These are phyloP conservation scores for Brotula barbata DNA, from an alignment of 2,797 vertebrate species.

Conservation along the genomic window DNA sequence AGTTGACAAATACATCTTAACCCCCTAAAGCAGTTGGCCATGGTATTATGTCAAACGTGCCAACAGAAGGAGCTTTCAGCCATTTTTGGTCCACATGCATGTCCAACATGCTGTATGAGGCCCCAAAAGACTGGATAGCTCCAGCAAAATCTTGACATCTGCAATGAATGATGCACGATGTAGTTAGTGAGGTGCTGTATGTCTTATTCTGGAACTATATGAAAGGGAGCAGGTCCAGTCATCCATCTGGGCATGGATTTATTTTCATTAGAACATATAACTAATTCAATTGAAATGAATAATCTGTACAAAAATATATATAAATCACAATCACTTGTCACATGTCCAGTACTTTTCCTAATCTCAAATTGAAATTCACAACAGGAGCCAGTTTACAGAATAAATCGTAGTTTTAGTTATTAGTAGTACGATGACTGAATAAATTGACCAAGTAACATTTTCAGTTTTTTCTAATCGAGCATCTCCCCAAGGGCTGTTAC, in stretches of 20 bases:
- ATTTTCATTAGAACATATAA: too few species aligned
- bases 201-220: conserved; percentile 14
- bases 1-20: neutral
- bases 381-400: conserved; percentile 9
- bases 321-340: too few species aligned
- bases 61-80: conserved; percentile 19
- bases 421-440: conserved; percentile 32
- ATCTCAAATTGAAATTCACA: conserved; percentile 20
- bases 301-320: too few species aligned
- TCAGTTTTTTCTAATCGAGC: conserved; percentile 61
- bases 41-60: conserved; percentile 46
- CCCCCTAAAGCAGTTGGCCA: conserved; percentile 17
- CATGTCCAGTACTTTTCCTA: too few species aligned
- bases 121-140: conserved; percentile 16
- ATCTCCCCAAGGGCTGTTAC: conserved; percentile 50
- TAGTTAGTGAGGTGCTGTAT: conserved; percentile 18
- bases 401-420: too few species aligned
- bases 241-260: neutral
- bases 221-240: neutral
- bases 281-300: too few species aligned
- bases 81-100: conserved; percentile 49
- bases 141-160: conserved; percentile 39
- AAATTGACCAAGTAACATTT: conserved; percentile 49
- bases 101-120: conserved; percentile 22
- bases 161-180: conserved; percentile 35